Base-by-base conservation (phyloP, 2,888 invertebrate genomes). In the Aleiodes leptofemur region DNA sequence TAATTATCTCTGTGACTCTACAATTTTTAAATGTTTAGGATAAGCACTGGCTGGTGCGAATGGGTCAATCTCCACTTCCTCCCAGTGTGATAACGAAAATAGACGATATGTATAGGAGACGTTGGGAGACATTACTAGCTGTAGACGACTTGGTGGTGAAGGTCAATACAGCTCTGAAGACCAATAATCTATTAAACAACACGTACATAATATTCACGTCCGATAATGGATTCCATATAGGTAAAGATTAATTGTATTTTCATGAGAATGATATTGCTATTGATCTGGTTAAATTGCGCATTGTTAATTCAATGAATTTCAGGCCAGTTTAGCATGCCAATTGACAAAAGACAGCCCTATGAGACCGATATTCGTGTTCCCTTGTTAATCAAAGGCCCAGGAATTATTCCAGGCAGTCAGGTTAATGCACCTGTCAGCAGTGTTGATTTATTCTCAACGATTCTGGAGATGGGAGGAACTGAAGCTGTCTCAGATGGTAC, bases 161-260 rank as follows among this genome's bases (percentile, higher is more conserved):
- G 69, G 89, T 97, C 0, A 86, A 95, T 1, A 83, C 90, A 0
- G 88, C 92, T 0, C 86, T 97, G 31, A 90, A 92, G 48, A 84
- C 86, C 0, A 89, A 90, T 1, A 87, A 91, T 0, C 77, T 94
- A 1, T 84, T 96, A 5, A 90, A 95, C 0, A 92, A 96, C 81
- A 97, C 97, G 0, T 97, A 95, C 83, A 86, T 97, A 0, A 92
- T 97, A 69, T 96, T 94, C 83, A 95, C 96, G 0, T 97, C 97
- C 0, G 97, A 98, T 86, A 96, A 97, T 90, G 97, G 97, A 29
- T 98, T 94, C 89, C 97, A 98, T 90, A 91, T 97, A 81, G 96
- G 96, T 95, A 87, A 89, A 43, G 13, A 50, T 68, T 71, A 73
- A 16, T 38, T 1, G 43, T 14, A 61, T 69, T 43, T n/a, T 23